Conservation (phyloP, 2,888 invertebrate genomes). For the Parnassius glacialis region DNA sequence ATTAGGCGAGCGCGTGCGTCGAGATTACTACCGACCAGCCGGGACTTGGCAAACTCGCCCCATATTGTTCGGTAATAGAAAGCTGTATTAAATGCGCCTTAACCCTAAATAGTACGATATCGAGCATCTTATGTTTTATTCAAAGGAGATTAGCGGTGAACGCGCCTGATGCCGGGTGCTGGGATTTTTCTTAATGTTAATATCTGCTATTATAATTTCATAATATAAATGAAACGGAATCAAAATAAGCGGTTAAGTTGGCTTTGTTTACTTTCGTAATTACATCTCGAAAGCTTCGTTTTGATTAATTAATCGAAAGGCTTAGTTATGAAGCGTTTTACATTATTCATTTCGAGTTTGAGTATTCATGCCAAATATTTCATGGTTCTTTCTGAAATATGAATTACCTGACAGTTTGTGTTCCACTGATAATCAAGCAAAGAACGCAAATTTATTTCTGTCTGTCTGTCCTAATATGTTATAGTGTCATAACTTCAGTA, state of each 20-base stretch:
- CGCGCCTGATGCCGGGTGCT: conserved; percentile 50
- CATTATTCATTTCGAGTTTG: not conserved
- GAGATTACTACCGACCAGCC: conserved; percentile 45
- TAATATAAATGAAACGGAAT: conserved; percentile 39
- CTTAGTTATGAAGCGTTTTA: not conserved
- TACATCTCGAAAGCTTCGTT: conserved; percentile 7
- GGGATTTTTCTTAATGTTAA: conserved; percentile 64
- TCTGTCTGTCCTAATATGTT: too few relatives aligned
- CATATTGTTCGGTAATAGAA: conserved; percentile 64
- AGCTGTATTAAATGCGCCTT: conserved; percentile 68
- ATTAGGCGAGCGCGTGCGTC: conserved; percentile 52
- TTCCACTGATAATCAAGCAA: too few relatives aligned
- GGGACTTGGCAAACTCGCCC: conserved; percentile 37
- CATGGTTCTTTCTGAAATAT: too few relatives aligned
- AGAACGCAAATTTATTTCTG: too few relatives aligned
- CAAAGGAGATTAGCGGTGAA: conserved; percentile 68
- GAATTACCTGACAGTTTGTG: too few relatives aligned
- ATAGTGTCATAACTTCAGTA: too few relatives aligned
- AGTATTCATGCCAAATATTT: too few relatives aligned
- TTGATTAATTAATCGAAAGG: conserved; percentile 26
- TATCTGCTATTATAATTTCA: conserved; percentile 50
- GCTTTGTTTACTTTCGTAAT: not conserved
- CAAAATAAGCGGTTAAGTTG: not conserved
- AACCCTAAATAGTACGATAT: conserved; percentile 72
- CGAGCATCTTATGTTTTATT: conserved; percentile 77